phyloP scores from a whole-genome alignment of 2,888 invertebrate genomes.

The Agonopterix subpropinquella region DNA sequence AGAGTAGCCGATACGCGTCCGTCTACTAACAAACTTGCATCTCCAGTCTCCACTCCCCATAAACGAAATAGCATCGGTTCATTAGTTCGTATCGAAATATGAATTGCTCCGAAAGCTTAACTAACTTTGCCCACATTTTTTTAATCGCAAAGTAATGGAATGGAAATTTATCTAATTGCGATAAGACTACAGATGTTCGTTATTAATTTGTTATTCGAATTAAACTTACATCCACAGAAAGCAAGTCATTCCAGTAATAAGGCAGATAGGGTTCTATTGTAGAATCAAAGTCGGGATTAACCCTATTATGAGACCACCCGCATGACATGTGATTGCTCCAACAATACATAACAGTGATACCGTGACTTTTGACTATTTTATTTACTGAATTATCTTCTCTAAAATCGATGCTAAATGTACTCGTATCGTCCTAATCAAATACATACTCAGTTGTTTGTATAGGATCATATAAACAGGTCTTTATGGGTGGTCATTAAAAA shows the following conservation, averaged over 20 bases:
- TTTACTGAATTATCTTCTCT: neutral
- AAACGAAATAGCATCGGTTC: too few relatives aligned
- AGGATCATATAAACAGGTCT: conserved; percentile 11
- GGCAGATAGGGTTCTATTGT: conserved; percentile 31
- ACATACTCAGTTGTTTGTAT: conserved; percentile 8
- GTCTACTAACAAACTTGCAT: too few relatives aligned
- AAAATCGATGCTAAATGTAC: conserved; percentile 27
- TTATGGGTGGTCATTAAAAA: conserved; percentile 31
- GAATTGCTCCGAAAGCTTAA: too few relatives aligned
- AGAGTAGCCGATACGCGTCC: too few relatives aligned
- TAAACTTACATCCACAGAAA: too few relatives aligned
- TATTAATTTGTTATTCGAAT: too few relatives aligned
- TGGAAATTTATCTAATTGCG: too few relatives aligned
- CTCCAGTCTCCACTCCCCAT: too few relatives aligned
- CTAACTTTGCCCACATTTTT: too few relatives aligned
- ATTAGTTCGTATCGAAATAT: too few relatives aligned
- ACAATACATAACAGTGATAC: conserved; percentile 7
- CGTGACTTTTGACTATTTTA: conserved; percentile 7
- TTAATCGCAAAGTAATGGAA: too few relatives aligned
- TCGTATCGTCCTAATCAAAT: conserved; percentile 27
- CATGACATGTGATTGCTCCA: conserved; percentile 37
- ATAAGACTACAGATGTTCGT: too few relatives aligned
- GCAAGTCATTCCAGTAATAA: conserved; percentile 12
- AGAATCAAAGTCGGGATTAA: conserved; percentile 48
- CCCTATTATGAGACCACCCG: conserved; percentile 54